Percentiles rank a stretch among this genome's conserved stretches.
These are phyloP conservation scores for Numenius phaeopus DNA, from an alignment of 2,797 vertebrate genomes.

Conservation along the genomic window DNA sequence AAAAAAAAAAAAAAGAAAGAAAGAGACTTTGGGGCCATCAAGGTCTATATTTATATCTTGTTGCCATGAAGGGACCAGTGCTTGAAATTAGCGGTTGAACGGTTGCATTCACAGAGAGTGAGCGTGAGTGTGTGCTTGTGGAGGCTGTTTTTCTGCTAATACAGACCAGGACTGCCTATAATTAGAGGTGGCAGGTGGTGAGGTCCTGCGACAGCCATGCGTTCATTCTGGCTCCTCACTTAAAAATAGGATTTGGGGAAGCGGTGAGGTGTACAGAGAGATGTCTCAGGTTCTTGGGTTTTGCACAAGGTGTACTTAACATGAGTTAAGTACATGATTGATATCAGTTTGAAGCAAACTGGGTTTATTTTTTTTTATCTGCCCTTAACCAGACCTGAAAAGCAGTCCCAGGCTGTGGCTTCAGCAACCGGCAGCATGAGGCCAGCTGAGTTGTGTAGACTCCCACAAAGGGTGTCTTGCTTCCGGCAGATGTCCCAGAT, in stretches of 20 bases:
- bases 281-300: conserved; percentile 67
- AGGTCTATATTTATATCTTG: conserved; percentile 28
- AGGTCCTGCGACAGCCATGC: conserved; percentile 54
- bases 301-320: conserved; percentile 56
- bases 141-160: not conserved
- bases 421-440: conserved; percentile 75
- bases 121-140: not conserved
- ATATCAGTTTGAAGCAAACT: conserved; percentile 71
- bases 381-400: conserved; percentile 78
- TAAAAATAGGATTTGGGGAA: conserved; percentile 72
- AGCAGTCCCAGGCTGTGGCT: conserved; percentile 86
- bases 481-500: conserved; percentile 94
- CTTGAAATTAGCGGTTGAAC: conserved; percentile 64
- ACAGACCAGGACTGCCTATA: conserved; percentile 56
- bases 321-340: conserved; percentile 63
- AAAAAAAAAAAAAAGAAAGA: not conserved
- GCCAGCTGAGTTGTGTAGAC: conserved; percentile 84
- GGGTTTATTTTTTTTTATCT: conserved; percentile 31
- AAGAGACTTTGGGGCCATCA: not conserved
- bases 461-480: conserved; percentile 89
- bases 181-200: conserved; percentile 71
- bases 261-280: not conserved
- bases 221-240: not conserved
- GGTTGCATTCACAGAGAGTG: not conserved
- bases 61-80: conserved; percentile 7